Evolutionary conservation across 1,140 invertebrate species (phyloP).

Genomic region (Himalopsyche phryganea): DNA sequence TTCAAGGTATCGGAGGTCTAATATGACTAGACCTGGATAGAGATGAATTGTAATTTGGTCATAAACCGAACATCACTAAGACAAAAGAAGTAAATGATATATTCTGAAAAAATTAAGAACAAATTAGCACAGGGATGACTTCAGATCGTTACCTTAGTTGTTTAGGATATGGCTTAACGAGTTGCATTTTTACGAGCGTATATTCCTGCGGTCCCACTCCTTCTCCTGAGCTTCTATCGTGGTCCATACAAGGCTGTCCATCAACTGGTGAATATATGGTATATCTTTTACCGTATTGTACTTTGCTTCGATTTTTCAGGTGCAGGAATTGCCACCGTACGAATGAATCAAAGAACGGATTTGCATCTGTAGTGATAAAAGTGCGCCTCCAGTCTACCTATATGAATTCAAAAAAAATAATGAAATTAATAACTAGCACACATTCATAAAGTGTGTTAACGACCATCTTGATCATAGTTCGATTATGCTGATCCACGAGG

Average conservation of each 20-base stretch:
- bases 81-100: no score
- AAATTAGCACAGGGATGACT: no score
- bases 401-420: constrained; percentile 34
- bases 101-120: no score
- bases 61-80: no score
- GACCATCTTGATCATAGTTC: no score
- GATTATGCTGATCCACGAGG: no score
- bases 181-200: constrained; percentile 92
- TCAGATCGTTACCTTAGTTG: constrained; percentile 73
- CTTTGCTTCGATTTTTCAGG: constrained; percentile 83
- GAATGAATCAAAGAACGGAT: constrained; percentile 98
- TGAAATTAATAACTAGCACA: constrained; percentile 8
- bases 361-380: constrained; percentile 97
- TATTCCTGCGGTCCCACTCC: constrained; percentile 98
- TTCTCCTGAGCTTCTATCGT: constrained; percentile 93
- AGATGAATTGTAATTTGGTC: no score
- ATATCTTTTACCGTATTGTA: constrained; percentile 96
- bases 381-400: constrained; percentile 94
- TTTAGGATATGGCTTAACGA: constrained; percentile 70
- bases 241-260: constrained; percentile 99
- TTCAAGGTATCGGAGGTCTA: no score
- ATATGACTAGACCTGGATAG: no score
- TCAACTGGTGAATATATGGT: constrained; percentile 97
- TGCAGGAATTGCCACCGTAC: constrained; percentile 94
- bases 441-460: neutral